Evolutionary conservation across 2,113 vertebrate genomes (phyloP), one percentile per base, ranked within the genome.

Genomic region (Cryptotis parvus): DNA sequence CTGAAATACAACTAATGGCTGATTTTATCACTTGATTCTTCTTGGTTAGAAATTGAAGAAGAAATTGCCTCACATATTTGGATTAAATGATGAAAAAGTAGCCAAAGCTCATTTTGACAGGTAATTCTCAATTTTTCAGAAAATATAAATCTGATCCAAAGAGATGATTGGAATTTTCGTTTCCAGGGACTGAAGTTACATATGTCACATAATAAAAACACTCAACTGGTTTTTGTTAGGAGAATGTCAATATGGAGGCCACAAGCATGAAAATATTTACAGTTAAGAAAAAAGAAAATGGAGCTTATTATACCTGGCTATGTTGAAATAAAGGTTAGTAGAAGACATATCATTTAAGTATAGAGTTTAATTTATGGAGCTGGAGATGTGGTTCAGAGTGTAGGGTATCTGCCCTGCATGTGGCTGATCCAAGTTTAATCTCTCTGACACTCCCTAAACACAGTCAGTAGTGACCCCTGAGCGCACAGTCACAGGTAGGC

Each of bases 81-180:
- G 27, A 86, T 86, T 92, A 90, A 78, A 73, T 77, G 15, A 86
- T 90, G 41, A 87, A 87, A 83, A 66, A 58, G 20, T 39, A 37
- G 27, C 52, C 11, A 31, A 92, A 68, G 22, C 35, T 70, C 49
- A 16, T 45, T 89, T 55, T 35, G 52, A 81, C 35, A 81, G 33
- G 29, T 6, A 55, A 65, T 75, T 93, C 33, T 80, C 9, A 68
- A 24, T 37, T 88, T 80, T 85, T 26, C 55, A 39, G 73, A 29
- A 88, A 80, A 80, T 20, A n/a, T 70, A 58, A 85, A 33, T 82
- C 27, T 68, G 37, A 91, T 58, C 14, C 76, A 72, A 76, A 77
- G 27, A 77, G 66, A 86, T 35, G 35, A 66, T 2, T 78, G 29
- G 6, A 86, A 76, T 91, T 86, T 77, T 77, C 58, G 35, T 20